A percentile compares a stretch with the other conserved stretches of the same genome.
These are phyloP conservation scores for Chaetoderma sp. DNA, from an alignment of 2,888 invertebrate genomes.

Conservation along the genomic window DNA sequence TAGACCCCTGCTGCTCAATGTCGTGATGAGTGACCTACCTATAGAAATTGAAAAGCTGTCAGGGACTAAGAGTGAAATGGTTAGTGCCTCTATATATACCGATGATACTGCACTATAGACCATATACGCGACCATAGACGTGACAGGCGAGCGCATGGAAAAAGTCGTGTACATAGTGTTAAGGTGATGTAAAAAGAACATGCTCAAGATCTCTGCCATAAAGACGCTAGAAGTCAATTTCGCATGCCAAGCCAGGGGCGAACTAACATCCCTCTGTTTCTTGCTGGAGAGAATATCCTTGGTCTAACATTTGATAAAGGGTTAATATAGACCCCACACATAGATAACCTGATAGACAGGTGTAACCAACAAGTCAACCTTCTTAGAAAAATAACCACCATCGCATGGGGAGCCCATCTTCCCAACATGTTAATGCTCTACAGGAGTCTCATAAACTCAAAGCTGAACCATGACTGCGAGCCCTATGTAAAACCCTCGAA, in stretches of 20 bases:
- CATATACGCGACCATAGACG: neutral
- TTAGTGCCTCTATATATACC: neutral
- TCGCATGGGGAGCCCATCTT: neutral
- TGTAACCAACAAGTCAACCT: neutral
- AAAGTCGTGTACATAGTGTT: neutral
- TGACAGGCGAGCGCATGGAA: neutral
- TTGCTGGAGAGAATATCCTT: neutral
- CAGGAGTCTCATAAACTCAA: too few relatives aligned
- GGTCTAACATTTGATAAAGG: neutral
- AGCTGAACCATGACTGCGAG: neutral
- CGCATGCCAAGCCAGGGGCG: too few relatives aligned
- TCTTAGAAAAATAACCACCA: neutral
- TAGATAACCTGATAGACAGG: neutral
- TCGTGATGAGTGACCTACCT: conserved; percentile 6
- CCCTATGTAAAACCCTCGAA: too few relatives aligned
- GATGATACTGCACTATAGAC: neutral
- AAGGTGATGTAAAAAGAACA: neutral
- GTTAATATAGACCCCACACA: neutral
- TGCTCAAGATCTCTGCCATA: neutral
- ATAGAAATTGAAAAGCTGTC: too few relatives aligned
- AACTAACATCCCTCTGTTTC: neutral
- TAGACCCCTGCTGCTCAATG: neutral
- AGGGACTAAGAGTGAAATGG: too few relatives aligned
- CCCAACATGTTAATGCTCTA: neutral
- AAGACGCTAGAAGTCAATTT: neutral